phyloP scores from a whole-genome alignment of 2,113 vertebrate species.

The Cromileptes altivelis region DNA sequence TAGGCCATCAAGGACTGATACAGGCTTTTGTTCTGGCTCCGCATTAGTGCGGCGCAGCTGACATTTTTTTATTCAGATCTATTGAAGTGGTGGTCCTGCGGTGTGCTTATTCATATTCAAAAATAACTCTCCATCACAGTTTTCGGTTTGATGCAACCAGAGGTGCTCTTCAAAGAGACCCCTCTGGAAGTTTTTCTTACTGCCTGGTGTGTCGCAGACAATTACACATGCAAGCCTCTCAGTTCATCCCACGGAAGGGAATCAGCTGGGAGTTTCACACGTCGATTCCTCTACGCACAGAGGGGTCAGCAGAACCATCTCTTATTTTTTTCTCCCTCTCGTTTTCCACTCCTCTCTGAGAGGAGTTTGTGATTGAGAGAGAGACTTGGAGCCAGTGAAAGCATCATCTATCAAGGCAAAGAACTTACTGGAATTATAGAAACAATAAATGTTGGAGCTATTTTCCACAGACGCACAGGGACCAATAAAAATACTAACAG shows the following conservation, averaged over 20 bases:
- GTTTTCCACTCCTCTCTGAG: slow-evolving; percentile 24
- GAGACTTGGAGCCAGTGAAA: slow-evolving; percentile 62
- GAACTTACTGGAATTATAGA: slow-evolving; percentile 58
- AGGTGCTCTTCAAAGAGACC: slow-evolving; percentile 72
- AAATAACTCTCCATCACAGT: slow-evolving; percentile 58
- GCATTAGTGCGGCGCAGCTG: slow-evolving; percentile 34
- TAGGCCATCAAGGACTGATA: slow-evolving; percentile 34
- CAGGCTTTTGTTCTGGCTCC: slow-evolving; percentile 56
- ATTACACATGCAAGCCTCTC: slow-evolving; percentile 50
- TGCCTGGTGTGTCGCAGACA: slow-evolving; percentile 47
- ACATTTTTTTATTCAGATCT: slow-evolving; percentile 24
- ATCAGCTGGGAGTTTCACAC: slow-evolving; percentile 53
- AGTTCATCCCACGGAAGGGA: slow-evolving; percentile 34
- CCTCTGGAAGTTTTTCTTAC: slow-evolving; percentile 49
- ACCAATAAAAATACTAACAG: slow-evolving; percentile 77
- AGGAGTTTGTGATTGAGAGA: slow-evolving; percentile 65
- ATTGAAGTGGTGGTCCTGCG: slow-evolving; percentile 64
- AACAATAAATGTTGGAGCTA: slow-evolving; percentile 61
- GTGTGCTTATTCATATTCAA: slow-evolving; percentile 64
- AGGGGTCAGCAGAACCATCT: slow-evolving; percentile 51
- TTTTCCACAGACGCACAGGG: slow-evolving; percentile 70
- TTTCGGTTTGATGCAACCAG: slow-evolving; percentile 58
- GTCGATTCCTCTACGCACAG: slow-evolving; percentile 14
- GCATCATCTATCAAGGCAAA: slow-evolving; percentile 77
- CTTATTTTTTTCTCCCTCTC: slow-evolving; percentile 27